phyloP scores from a whole-genome alignment of 2,888 invertebrate species.

The Psylliodes chrysocephalus region DNA sequence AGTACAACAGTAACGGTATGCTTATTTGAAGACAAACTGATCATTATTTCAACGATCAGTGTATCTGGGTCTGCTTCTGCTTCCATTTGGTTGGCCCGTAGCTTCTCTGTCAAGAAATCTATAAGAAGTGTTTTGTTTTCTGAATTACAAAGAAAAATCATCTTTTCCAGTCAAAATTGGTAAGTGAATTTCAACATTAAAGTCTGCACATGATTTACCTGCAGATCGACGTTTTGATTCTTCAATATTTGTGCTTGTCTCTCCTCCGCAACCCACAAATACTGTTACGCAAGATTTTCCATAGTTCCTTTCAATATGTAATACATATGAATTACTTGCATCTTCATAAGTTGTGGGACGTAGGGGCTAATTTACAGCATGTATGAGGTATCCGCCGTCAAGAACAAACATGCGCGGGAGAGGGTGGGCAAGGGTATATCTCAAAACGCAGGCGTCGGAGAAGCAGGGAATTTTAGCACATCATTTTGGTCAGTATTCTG shows the following conservation, averaged over 20 bases:
- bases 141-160: slow-evolving; percentile 21
- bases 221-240: not conserved
- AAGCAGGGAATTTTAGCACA: too few relatives aligned
- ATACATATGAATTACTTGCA: not conserved
- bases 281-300: not conserved
- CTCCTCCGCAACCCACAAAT: not conserved
- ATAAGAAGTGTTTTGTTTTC: slow-evolving; percentile 19
- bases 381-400: not conserved
- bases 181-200: slow-evolving; percentile 17
- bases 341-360: not conserved
- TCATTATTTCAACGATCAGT: too few relatives aligned
- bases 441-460: too few relatives aligned
- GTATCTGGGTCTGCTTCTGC: slow-evolving; percentile 14
- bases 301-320: not conserved
- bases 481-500: too few relatives aligned
- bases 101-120: slow-evolving; percentile 18
- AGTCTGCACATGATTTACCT: slow-evolving; percentile 23
- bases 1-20: not conserved
- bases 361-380: not conserved
- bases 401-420: not conserved
- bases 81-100: slow-evolving; percentile 22
- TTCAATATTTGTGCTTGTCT: not conserved
- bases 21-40: not conserved
- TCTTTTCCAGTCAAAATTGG: slow-evolving; percentile 21
- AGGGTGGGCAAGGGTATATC: too few relatives aligned